phyloP scores from a whole-genome alignment of 2,888 invertebrate species.

The Plusia festucae region DNA sequence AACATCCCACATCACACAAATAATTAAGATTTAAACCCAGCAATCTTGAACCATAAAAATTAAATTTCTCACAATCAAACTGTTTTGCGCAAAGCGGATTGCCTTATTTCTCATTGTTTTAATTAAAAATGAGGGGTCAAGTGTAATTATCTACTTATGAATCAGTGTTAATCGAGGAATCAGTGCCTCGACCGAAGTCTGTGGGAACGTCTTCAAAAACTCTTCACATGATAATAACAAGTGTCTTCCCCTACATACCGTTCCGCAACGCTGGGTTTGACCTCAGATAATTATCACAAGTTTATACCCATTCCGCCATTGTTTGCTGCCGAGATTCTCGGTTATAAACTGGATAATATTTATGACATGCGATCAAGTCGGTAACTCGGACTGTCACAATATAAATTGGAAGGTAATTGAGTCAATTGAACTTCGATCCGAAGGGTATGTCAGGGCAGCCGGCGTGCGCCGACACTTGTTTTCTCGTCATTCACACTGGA shows the following conservation, averaged over 20 bases:
- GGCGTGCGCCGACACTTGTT: conserved; percentile 9
- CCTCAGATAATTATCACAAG: conserved; percentile 86
- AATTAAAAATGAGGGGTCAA: conserved; percentile 78
- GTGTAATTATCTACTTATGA: conserved; percentile 86
- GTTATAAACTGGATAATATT: conserved; percentile 73
- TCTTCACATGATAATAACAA: conserved; percentile 88
- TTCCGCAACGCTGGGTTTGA: conserved; percentile 82
- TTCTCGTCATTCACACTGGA: conserved; percentile 19
- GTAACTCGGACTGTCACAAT: conserved; percentile 30
- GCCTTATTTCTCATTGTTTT: conserved; percentile 74
- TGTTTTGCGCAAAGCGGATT: conserved; percentile 60
- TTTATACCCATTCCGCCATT: conserved; percentile 83
- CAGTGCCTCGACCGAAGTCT: conserved; percentile 75
- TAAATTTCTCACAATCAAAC: conserved; percentile 66
- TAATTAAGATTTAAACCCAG: conserved; percentile 31
- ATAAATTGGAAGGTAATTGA: conserved; percentile 60
- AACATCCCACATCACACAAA: conserved; percentile 16
- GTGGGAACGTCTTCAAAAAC: conserved; percentile 88
- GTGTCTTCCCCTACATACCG: conserved; percentile 84
- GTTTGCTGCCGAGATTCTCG: conserved; percentile 81
- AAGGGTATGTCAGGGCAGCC: conserved; percentile 28
- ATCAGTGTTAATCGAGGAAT: conserved; percentile 86
- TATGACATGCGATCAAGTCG: conserved; percentile 66
- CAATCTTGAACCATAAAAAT: conserved; percentile 41
- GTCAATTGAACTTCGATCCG: conserved; percentile 61